Evolutionary conservation across 2,888 invertebrate genomes (phyloP).

Genomic region (Agonopterix alstromeriana): DNA sequence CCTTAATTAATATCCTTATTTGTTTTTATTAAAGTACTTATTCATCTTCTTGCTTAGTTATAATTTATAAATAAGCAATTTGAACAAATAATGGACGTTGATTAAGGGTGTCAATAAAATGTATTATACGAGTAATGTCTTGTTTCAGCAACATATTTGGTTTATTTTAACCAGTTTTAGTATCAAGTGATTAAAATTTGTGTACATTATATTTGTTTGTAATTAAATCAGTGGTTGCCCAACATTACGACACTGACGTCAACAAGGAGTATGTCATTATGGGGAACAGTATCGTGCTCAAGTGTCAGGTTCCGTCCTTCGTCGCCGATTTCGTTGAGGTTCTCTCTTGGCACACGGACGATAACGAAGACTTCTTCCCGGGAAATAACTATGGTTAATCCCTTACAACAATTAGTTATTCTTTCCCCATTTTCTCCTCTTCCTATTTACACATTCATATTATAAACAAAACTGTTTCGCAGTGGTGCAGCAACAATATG

Average conservation of each 20-base stretch:
- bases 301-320: slow-evolving; percentile 91
- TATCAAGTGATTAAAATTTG: not conserved
- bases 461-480: slow-evolving; percentile 28
- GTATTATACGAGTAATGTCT: not conserved
- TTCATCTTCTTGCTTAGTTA: too few relatives aligned
- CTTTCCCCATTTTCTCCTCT: slow-evolving; percentile 12
- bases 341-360: slow-evolving; percentile 87
- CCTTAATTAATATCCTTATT: too few relatives aligned
- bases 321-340: slow-evolving; percentile 91
- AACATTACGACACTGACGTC: slow-evolving; percentile 88
- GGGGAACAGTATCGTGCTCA: slow-evolving; percentile 87
- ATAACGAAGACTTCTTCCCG: slow-evolving; percentile 83
- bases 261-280: slow-evolving; percentile 90
- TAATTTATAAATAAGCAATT: too few relatives aligned
- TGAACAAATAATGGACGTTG: too few relatives aligned
- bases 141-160: not conserved
- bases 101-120: too few relatives aligned
- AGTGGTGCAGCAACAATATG: slow-evolving; percentile 94
- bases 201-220: not conserved
- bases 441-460: slow-evolving; percentile 2
- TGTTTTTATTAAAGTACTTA: too few relatives aligned
- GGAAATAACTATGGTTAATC: slow-evolving; percentile 78
- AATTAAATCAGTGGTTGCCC: slow-evolving; percentile 83
- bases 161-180: not conserved
- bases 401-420: slow-evolving; percentile 10